Evolutionary conservation across 2,113 vertebrate species (phyloP).

Genomic region (Hystrix brachyura): DNA sequence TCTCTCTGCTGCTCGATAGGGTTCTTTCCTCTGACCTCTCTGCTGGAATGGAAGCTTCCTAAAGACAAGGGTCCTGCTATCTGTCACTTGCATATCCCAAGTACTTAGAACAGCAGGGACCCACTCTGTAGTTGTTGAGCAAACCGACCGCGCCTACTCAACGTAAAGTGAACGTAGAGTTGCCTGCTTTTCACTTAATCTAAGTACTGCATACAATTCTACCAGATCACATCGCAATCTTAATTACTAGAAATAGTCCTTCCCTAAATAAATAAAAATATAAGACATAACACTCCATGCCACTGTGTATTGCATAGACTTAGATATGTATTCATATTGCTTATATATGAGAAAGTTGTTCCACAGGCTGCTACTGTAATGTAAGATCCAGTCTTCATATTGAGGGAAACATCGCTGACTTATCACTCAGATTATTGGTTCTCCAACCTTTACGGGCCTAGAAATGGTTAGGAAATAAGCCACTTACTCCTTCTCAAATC

Average conservation of each 20-base stretch:
- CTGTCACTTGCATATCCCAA: not conserved
- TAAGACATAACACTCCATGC: not conserved
- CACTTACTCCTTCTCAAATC: not conserved
- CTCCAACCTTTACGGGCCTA: not conserved
- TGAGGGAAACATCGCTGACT: not conserved
- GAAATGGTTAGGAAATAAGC: slow-evolving; percentile 51
- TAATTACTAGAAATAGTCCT: not conserved
- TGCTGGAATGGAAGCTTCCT: not conserved
- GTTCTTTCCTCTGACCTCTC: not conserved
- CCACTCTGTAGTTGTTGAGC: not conserved
- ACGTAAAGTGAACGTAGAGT: not conserved
- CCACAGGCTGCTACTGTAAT: not conserved
- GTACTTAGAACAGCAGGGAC: not conserved
- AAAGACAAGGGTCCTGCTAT: not conserved
- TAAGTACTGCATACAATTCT: not conserved
- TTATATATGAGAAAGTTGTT: not conserved
- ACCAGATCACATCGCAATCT: not conserved
- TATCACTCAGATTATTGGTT: not conserved
- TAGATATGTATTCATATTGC: not conserved
- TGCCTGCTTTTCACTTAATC: slow-evolving; percentile 21
- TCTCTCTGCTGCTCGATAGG: not conserved
- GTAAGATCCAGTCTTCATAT: not conserved
- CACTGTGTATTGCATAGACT: not conserved
- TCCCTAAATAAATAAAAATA: slow-evolving; percentile 29
- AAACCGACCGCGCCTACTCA: not conserved